Percentiles rank a stretch among this genome's conserved stretches.
Evolutionary conservation across 2,888 invertebrate species (phyloP).

Genomic region (Phortica okadai): DNA sequence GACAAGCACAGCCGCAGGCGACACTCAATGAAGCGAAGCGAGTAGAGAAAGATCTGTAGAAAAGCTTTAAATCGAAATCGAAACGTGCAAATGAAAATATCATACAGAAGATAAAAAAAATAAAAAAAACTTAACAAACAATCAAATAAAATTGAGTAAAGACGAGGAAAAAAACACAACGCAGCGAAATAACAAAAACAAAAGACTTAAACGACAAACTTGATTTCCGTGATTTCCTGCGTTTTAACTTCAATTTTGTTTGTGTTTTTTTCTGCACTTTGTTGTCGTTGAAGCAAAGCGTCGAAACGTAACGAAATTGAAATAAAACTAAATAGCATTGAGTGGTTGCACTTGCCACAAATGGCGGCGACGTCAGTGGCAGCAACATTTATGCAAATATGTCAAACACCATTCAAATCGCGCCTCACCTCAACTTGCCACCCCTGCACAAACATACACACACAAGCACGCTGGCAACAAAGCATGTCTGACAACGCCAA

Average conservation of each 20-base stretch:
- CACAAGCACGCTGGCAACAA: background rate
- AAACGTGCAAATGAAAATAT: constrained; percentile 26
- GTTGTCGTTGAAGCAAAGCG: constrained; percentile 1
- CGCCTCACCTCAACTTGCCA: no score
- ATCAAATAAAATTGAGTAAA: background rate
- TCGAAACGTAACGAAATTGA: constrained; percentile 42
- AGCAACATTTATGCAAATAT: constrained; percentile 36
- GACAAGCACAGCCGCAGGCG: background rate
- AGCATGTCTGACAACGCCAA: constrained; percentile 18
- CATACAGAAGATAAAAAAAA: constrained; percentile 9
- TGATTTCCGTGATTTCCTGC: constrained; percentile 38
- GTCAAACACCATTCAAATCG: background rate
- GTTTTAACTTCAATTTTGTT: constrained; percentile 16
- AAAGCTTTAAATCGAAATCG: constrained; percentile 11
- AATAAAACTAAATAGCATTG: constrained; percentile 10
- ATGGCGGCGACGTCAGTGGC: background rate
- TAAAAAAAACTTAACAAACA: background rate
- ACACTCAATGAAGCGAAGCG: background rate
- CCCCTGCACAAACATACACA: no score
- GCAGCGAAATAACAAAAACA: constrained; percentile 20
- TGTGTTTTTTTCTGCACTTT: background rate
- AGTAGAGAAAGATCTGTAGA: constrained; percentile 1
- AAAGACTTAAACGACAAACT: constrained; percentile 48
- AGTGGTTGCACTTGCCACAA: constrained; percentile 32
- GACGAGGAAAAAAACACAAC: background rate